These are phyloP conservation scores for Aphelocoma californica DNA, from an alignment of 2,797 vertebrate genomes.

Conservation along the genomic window DNA sequence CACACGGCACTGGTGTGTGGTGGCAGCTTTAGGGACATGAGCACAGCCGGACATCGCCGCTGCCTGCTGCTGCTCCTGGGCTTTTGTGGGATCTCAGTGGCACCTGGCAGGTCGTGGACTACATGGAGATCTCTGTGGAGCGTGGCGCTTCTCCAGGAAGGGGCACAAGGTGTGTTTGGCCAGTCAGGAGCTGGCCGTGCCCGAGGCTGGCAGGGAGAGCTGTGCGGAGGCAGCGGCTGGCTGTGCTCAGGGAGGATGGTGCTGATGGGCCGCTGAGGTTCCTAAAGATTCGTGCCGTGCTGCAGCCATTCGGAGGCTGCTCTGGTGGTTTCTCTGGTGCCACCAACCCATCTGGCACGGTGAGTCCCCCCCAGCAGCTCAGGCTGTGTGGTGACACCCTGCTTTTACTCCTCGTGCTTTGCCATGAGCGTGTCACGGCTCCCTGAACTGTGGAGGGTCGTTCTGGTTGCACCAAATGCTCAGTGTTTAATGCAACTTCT, in stretches of 20 bases:
- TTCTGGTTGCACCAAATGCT: not conserved
- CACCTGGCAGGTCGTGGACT: not conserved
- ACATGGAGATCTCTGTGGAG: not conserved
- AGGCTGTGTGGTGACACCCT: not conserved
- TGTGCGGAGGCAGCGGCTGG: not conserved
- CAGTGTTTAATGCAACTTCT: not conserved
- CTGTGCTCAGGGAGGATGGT: not conserved
- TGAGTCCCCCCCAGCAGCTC: not conserved
- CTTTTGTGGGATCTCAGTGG: not conserved
- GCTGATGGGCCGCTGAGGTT: not conserved
- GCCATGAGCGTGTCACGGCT: not conserved
- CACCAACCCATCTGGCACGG: not conserved
- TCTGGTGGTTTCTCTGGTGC: not conserved
- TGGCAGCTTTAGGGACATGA: not conserved
- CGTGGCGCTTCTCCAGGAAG: accelerated
- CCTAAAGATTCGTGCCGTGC: not conserved
- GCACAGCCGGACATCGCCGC: not conserved
- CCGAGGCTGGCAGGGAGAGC: not conserved
- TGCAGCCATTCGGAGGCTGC: not conserved
- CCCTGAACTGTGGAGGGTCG: not conserved
- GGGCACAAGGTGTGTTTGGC: not conserved
- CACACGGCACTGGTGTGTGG: not conserved
- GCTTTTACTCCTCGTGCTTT: not conserved
- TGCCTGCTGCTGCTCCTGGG: not conserved
- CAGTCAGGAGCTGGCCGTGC: not conserved